Evolutionary conservation across 2,797 vertebrate genomes (phyloP), one percentile per base, ranked within the genome.

Genomic region (Discoglossus pictus): DNA sequence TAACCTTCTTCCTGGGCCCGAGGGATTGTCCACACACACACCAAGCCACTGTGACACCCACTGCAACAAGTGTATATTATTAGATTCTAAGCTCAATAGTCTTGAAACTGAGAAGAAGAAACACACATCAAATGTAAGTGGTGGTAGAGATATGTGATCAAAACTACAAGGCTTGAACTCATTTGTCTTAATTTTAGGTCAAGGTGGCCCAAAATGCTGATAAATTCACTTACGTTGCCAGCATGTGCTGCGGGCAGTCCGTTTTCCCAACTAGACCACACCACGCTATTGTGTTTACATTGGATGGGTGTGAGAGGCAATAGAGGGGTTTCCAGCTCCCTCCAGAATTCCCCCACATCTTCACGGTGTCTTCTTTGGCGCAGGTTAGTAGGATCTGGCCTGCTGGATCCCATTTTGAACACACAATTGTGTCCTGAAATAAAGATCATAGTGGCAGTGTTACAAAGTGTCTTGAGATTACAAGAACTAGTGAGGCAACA

Each of bases 341-440:
- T 8, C 85, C 87, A 40, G 85, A 25, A 40, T 73, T 79, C 0
- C 90, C 89, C 97, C 97, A 99, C 55, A 99, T 84, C 67, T 94
- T 96, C 78, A 96, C 95, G 0, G 80, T 89, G 74, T 98, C 96
- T 75, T 99, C 97, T 86, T 97, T 98, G 78, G 94, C 96, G 84
- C 94, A 99, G 0, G 93, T 97, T 81, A 98, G 79, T 23, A 99
- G 82, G 36, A 95, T 88, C 75, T 88, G 90, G 6, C 97, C 96
- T 0, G 80, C 86, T 1, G 95, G 94, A 78, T 92, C 94, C 97
- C 97, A 99, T 60, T 91, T 93, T 88, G 97, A 88, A 44, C 88
- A 90, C 74, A 81, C 86, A 76, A 98, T 85, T 2, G 91, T 88
- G 75, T 98, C 97, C 97, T 98, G 76, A 17, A 69, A 63, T 43